Conservation (phyloP, 2,888 invertebrate species). For the Latrodectus hesperus region DNA sequence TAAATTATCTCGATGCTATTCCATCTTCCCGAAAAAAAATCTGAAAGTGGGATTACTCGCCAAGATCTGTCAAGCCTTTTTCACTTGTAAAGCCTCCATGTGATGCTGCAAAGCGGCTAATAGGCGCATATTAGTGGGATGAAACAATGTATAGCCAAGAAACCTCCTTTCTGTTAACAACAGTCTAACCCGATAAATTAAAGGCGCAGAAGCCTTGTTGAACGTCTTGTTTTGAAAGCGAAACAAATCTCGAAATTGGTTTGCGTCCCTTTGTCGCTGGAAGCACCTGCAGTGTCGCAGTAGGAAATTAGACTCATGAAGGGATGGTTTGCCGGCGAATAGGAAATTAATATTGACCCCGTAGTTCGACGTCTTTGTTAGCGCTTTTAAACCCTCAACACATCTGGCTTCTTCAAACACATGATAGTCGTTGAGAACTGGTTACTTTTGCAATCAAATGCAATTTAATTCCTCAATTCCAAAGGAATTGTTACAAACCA, state of each 20-base stretch:
- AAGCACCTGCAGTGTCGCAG: constrained; percentile 30
- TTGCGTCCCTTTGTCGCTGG: not conserved
- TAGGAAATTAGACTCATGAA: constrained; percentile 6
- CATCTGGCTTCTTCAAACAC: not conserved
- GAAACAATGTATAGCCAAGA: constrained; percentile 63
- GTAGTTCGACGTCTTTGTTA: not conserved
- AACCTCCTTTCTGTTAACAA: constrained; percentile 56
- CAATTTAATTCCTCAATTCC: too few relatives aligned
- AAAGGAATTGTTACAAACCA: too few relatives aligned
- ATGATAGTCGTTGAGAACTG: too few relatives aligned
- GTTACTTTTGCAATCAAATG: too few relatives aligned
- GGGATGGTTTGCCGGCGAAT: not conserved
- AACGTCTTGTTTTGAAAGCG: constrained; percentile 31
- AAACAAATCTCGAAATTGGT: constrained; percentile 21
- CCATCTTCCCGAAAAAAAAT: not conserved
- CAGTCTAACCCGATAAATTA: constrained; percentile 62
- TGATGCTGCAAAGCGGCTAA: constrained; percentile 63
- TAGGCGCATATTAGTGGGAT: constrained; percentile 62
- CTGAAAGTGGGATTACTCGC: constrained; percentile 5
- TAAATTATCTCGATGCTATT: not conserved
- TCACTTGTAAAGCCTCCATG: constrained; percentile 43
- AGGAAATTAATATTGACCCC: not conserved
- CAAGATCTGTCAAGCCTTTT: constrained; percentile 1
- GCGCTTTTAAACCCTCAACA: not conserved
- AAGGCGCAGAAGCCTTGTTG: constrained; percentile 38